Base-by-base conservation (phyloP, 2,113 vertebrate species). In the Thunnus maccoyii region DNA sequence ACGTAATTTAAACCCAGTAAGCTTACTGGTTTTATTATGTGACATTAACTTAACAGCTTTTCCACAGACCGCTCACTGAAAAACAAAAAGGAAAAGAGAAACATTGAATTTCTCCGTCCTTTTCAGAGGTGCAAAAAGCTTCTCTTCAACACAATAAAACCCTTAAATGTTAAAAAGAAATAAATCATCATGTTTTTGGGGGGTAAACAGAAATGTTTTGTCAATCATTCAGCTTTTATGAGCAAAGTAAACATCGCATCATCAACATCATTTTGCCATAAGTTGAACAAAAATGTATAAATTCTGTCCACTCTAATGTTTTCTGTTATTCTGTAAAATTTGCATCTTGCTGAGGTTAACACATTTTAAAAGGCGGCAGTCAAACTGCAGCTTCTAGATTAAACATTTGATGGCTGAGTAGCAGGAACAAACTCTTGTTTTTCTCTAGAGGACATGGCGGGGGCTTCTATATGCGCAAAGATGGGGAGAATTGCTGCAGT, bases 401-500 rank as follows among this genome's bases (percentile, higher is more conserved):
- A 0, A 27, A 14, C 47, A 55, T 66, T 27, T 68, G 12, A 67
- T 63, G 54, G 32, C 32, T 41, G 16, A 51, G 36, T 15, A 17
- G 51, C 7, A 20, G 30, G 68, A 80, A 62, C 1, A 69, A 56
- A 55, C 46, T 70, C 9, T 65, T 50, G 16, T 48, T 75, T 75
- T 30, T n/a, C 48, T 83, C 69, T 46, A 16, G 63, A 70, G 77
- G 89, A 93, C 80, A 89, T 90, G 94, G 95, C 36, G 93, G 95
- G 95, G 95, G 95, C 95, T 94, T 94, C 90, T 88, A 94, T 96
- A 96, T 97, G 96, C 95, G 93, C 93, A 96, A 94, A 95, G 96
- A 90, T 95, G 94, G 95, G 94, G 95, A 96, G 96, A 96, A 97
- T 96, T 97, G 96, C 97, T 96, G 97, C 97, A 94, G 93, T 91